Evolutionary conservation across 2,888 invertebrate genomes (phyloP).

Genomic region (Netelia inedita): DNA sequence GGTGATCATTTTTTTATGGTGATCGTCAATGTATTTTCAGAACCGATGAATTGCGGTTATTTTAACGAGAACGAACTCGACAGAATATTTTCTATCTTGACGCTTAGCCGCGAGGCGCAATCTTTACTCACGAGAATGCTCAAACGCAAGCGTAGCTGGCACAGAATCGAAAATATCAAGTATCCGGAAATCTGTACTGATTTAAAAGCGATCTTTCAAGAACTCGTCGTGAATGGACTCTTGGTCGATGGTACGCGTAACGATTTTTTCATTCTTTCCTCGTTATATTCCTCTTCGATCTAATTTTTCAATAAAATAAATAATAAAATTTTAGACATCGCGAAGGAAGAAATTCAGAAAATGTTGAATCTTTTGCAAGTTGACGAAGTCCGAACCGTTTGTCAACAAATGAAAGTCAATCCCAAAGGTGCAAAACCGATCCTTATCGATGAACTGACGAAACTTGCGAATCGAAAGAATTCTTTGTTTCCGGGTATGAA

Average conservation of each 20-base stretch:
- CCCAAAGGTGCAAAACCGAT: conserved; percentile 70
- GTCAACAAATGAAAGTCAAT: conserved; percentile 75
- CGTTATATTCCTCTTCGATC: background rate
- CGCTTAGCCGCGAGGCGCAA: conserved; percentile 75
- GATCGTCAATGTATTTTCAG: conserved; percentile 76
- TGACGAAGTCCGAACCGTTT: conserved; percentile 75
- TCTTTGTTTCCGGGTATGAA: conserved; percentile 76
- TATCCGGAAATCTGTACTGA: conserved; percentile 74
- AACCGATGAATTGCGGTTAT: conserved; percentile 80
- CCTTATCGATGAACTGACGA: conserved; percentile 71
- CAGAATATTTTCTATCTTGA: conserved; percentile 75
- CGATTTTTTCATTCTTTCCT: conserved; percentile 46
- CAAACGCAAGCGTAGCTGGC: conserved; percentile 77
- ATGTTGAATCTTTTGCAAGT: conserved; percentile 75
- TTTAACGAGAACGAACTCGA: conserved; percentile 78
- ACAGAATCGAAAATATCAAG: conserved; percentile 72
- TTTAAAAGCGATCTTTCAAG: conserved; percentile 68
- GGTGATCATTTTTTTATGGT: conserved; percentile 74
- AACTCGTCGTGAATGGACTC: conserved; percentile 55
- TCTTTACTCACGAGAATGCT: conserved; percentile 78
- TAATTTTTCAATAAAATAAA: conserved; percentile 6
- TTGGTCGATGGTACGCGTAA: conserved; percentile 43
- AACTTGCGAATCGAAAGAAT: conserved; percentile 70
- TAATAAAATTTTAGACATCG: conserved; percentile 70
- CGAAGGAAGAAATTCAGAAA: conserved; percentile 64